Base-by-base conservation (phyloP, 1,140 invertebrate genomes). In the Pseudobourletiella spinata region DNA sequence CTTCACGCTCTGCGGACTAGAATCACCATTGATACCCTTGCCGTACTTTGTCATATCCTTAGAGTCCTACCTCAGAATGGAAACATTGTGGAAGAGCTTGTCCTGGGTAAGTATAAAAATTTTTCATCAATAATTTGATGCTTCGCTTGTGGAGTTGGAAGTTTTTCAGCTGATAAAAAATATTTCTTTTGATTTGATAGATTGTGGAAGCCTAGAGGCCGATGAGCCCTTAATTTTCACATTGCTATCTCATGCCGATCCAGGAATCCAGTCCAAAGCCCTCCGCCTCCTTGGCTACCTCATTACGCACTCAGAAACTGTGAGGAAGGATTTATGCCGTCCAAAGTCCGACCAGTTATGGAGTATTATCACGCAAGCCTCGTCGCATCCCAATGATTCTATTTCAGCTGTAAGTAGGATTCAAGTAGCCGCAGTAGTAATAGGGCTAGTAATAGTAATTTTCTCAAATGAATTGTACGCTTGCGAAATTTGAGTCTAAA, bases 1-100 rank as follows among this genome's bases (percentile, higher is more conserved):
- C 73, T 81, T 64, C 81, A 87, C 75, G 81, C 79, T 70, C 81
- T 76, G 74, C 82, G 82, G 70, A 71, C 72, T 32, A 79, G 71
- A 69, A 74, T 88, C 58, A 79, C 83, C n/a, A 71, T 80, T 42
- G 82, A 88, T 73, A 73, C 86, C 28, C 68, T 89, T 11, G 82
- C 86, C 0, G 79, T 89, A 30, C 76, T 91, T 6, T 85, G 82
- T 68, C 86, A 86, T 15, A 79, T 89, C n/a, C 71, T 91, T 6
- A 80, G 86, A 64, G 82, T 82, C 54, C 74, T 84, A 6, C 85
- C 88, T 0, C 85, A 87, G 71, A 86, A 88, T 71, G 81, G 81
- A 0, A 83, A 84, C 59, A 77, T 89, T 0, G 82, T 90, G 0
- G 85, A 87, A 70, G 82, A 82, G 66, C 82, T 90, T 58, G 71